These are phyloP conservation scores for Flabesymbios commensalis DNA, from an alignment of 2,888 invertebrate species.

Conservation along the genomic window DNA sequence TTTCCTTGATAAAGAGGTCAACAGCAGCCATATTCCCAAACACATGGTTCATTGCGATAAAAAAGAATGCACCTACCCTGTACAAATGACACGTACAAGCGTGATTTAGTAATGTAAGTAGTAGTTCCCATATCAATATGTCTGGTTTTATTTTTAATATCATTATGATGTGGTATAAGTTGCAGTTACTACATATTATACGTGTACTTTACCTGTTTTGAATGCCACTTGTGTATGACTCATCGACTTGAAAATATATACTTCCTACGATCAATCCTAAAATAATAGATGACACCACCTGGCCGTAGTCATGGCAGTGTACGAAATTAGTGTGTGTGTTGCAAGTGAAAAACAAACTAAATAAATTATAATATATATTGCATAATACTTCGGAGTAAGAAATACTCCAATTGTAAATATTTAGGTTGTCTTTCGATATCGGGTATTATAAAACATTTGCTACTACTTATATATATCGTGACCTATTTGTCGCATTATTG, in stretches of 20 bases:
- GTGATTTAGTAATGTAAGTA: not conserved
- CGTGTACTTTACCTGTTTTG: slow-evolving; percentile 62
- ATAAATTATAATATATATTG: too few relatives aligned
- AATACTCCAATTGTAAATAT: too few relatives aligned
- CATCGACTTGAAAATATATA: slow-evolving; percentile 56
- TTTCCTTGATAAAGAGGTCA: slow-evolving; percentile 60
- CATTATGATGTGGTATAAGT: not conserved
- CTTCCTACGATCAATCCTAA: slow-evolving; percentile 58
- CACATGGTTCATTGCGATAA: slow-evolving; percentile 60
- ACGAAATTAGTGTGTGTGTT: too few relatives aligned
- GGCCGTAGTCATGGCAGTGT: too few relatives aligned
- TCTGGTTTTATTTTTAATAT: not conserved
- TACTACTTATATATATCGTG: too few relatives aligned
- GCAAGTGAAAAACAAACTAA: too few relatives aligned
- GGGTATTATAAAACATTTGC: too few relatives aligned
- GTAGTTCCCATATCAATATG: not conserved
- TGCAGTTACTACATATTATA: too few relatives aligned
- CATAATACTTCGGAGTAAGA: too few relatives aligned
- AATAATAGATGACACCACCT: slow-evolving; percentile 52
- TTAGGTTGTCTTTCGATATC: too few relatives aligned
- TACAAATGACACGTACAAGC: slow-evolving; percentile 14
- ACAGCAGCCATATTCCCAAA: slow-evolving; percentile 61
- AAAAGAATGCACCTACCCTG: slow-evolving; percentile 61
- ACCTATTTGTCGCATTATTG: too few relatives aligned
- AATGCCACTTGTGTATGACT: slow-evolving; percentile 48